Evolutionary conservation across 1,140 invertebrate species (phyloP), one percentile per base, ranked within the genome.

Genomic region (Neodiprion virginianus): DNA sequence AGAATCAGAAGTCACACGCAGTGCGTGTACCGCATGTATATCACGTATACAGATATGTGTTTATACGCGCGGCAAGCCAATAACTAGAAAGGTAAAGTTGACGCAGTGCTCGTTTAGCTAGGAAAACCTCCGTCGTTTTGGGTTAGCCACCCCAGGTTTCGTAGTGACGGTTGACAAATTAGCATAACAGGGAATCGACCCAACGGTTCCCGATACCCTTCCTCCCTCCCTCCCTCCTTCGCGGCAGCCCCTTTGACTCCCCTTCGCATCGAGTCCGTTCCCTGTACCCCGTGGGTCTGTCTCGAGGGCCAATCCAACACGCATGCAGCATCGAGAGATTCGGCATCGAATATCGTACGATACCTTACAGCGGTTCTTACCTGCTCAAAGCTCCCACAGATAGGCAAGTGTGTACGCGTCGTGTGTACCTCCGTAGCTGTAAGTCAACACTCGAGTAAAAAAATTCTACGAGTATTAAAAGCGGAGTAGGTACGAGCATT

Each of bases 111-210:
- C 69, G 69, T 69, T 67, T 50, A 70, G 67, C 71, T 67, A 72
- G 72, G 74, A 72, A 67, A 66, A 65, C 71, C 48, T 69, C 11
- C 28, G 73, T 76, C 76, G 72, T 75, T 79, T 76, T 78, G 77
- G 76, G 77, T 77, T 76, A 71, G n/a, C 21, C 11, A 48, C 70
- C 82, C 81, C 80, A 78, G 83, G 74, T 78, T 77, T 75, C 74
- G 78, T 78, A 78, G 77, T 76, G 81, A 84, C 85, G 83, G 86
- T 87, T 87, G 85, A 87, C 83, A 84, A 86, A 87, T 88, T 88
- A 88, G 84, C 86, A 88, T 88, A 88, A 88, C 85, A 82, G 83
- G 85, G 85, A 86, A 87, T 86, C 84, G 85, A 86, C 79, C 81
- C 82, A 83, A 87, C 82, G 80, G 80, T 77, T 82, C 80, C 82